Evolutionary conservation across 1,140 invertebrate species (phyloP).

Genomic region (Drosophila kikkawai): DNA sequence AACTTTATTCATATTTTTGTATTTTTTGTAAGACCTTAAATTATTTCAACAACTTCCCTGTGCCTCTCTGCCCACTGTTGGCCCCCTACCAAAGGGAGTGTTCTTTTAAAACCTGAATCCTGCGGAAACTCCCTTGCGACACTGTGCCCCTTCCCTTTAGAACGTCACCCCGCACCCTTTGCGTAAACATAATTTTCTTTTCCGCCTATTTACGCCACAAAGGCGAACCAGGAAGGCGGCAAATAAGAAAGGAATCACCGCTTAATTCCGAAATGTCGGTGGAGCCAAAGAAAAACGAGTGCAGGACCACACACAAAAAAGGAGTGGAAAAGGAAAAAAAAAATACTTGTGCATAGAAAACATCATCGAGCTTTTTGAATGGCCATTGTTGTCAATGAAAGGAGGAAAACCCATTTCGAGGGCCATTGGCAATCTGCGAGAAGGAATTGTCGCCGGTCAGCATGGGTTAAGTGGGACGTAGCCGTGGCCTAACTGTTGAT

Average conservation of each 20-base stretch:
- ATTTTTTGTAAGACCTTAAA: neutral
- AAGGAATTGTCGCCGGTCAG: conserved; percentile 55
- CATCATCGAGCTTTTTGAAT: conserved; percentile 42
- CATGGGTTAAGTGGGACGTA: conserved; percentile 44
- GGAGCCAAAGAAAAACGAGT: conserved; percentile 45
- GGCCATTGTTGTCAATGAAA: conserved; percentile 43
- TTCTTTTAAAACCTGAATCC: conserved; percentile 33
- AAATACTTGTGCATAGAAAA: conserved; percentile 26
- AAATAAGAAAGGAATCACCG: conserved; percentile 60
- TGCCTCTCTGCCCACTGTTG: conserved; percentile 10
- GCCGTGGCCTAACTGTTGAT: conserved; percentile 41
- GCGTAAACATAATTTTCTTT: conserved; percentile 83
- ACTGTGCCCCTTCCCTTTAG: neutral
- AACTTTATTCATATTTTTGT: no score
- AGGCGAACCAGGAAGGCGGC: conserved; percentile 54
- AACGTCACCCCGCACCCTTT: conserved; percentile 31
- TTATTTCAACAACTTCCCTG: neutral
- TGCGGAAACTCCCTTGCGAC: conserved; percentile 34
- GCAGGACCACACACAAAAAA: conserved; percentile 16
- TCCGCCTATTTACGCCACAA: conserved; percentile 79
- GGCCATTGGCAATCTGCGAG: conserved; percentile 51
- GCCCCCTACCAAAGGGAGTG: neutral
- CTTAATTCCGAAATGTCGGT: conserved; percentile 68
- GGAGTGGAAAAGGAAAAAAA: conserved; percentile 8
- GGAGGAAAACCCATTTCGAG: conserved; percentile 54